These are phyloP conservation scores for Eublepharis macularius DNA, from an alignment of 2,113 vertebrate genomes.

Conservation along the genomic window DNA sequence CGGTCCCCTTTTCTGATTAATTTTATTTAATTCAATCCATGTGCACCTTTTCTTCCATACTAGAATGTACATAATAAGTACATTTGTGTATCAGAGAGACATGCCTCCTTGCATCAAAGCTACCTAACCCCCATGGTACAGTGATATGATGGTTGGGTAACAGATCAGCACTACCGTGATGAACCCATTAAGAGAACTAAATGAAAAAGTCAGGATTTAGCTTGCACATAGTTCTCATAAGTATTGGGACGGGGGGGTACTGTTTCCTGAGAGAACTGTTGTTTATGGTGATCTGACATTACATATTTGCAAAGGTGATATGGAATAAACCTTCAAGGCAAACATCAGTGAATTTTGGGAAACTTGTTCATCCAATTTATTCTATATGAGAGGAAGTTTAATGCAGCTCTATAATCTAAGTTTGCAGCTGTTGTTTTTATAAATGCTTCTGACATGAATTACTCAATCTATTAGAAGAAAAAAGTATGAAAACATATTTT, in stretches of 20 bases:
- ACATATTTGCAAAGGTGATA: not conserved
- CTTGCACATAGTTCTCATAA: not conserved
- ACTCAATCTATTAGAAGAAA: not conserved
- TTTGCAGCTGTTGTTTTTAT: not conserved
- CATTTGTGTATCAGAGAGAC: not conserved
- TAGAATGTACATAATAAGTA: not conserved
- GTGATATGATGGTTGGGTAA: not conserved
- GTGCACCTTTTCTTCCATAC: not conserved
- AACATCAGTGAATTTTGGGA: not conserved
- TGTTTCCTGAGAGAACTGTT: slow-evolving; percentile 7
- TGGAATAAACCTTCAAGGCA: slow-evolving; percentile 14
- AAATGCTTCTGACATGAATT: not conserved
- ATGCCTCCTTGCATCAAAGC: not conserved
- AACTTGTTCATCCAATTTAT: slow-evolving; percentile 17
- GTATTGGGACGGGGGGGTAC: not conserved
- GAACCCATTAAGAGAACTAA: no score
- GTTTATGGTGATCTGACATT: not conserved
- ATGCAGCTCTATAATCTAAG: not conserved
- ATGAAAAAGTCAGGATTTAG: not conserved
- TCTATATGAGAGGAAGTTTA: accelerated
- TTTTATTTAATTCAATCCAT: not conserved
- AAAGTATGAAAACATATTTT: not conserved
- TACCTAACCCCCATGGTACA: not conserved
- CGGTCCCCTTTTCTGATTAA: not conserved
- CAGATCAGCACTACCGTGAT: not conserved